phyloP scores from a whole-genome alignment of 2,113 vertebrate genomes.

The Oryzias woworae region DNA sequence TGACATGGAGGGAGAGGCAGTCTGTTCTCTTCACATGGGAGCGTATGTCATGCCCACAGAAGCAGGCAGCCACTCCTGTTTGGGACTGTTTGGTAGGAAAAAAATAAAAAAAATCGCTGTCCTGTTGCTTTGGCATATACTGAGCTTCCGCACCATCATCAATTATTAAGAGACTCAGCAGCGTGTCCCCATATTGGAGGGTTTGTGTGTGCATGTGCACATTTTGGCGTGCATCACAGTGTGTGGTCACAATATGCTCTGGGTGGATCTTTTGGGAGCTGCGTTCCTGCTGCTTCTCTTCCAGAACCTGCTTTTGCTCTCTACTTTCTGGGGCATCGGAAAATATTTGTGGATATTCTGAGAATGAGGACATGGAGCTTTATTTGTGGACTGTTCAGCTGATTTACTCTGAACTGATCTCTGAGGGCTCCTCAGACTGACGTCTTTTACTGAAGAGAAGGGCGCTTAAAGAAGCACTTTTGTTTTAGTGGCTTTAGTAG shows the following conservation, averaged over 20 bases:
- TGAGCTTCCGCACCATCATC: slow-evolving; percentile 73
- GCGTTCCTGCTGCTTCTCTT: slow-evolving; percentile 11
- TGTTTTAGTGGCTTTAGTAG: slow-evolving; percentile 14
- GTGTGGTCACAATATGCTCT: slow-evolving; percentile 49
- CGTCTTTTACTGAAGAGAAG: slow-evolving; percentile 17
- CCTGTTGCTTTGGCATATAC: slow-evolving; percentile 82
- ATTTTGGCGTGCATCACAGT: slow-evolving; percentile 14
- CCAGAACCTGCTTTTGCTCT: slow-evolving; percentile 24
- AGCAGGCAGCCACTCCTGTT: slow-evolving; percentile 82
- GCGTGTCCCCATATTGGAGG: slow-evolving; percentile 27
- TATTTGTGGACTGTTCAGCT: slow-evolving; percentile 11
- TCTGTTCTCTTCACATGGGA: slow-evolving; percentile 75
- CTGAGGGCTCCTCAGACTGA: slow-evolving; percentile 22
- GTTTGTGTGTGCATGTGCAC: slow-evolving; percentile 1
- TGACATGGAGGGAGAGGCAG: slow-evolving; percentile 68
- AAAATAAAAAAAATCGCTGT: slow-evolving; percentile 69
- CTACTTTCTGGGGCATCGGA: slow-evolving; percentile 24
- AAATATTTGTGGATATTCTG: slow-evolving; percentile 26
- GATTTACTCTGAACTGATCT: slow-evolving; percentile 17
- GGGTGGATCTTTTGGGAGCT: slow-evolving; percentile 37
- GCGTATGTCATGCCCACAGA: slow-evolving; percentile 64
- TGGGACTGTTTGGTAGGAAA: slow-evolving; percentile 82
- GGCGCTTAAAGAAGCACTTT: slow-evolving; percentile 1
- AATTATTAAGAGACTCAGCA: slow-evolving; percentile 83
- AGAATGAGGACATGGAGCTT: slow-evolving; percentile 18